Percentiles rank a stretch among this genome's conserved stretches.
Conservation (phyloP, 2,888 invertebrate genomes). For the Stenurella melanura region DNA sequence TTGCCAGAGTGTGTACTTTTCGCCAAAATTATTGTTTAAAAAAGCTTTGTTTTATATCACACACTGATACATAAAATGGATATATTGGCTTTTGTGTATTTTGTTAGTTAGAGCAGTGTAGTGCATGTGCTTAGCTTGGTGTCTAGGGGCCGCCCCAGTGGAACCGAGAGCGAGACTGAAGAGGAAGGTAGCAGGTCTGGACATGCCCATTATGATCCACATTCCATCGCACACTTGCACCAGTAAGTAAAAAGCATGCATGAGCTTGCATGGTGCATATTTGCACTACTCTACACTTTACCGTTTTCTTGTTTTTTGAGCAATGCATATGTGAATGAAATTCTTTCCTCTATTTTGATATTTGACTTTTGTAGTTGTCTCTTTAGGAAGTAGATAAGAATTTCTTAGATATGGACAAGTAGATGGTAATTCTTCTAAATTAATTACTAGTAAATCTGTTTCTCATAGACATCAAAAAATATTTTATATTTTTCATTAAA, state of each 20-base stretch:
- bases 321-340: neutral
- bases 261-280: slow-evolving; percentile 39
- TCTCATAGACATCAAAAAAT: neutral
- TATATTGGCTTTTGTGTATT: slow-evolving; percentile 49
- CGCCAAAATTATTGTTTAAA: neutral
- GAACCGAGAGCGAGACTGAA: slow-evolving; percentile 87
- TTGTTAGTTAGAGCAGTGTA: slow-evolving; percentile 67
- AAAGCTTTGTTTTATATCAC: neutral
- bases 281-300: slow-evolving; percentile 38
- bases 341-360: neutral
- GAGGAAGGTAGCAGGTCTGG: slow-evolving; percentile 77
- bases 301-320: neutral
- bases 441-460: neutral
- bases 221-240: slow-evolving; percentile 74
- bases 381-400: neutral
- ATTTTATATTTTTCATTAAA: no score
- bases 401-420: neutral
- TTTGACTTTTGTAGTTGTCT: neutral
- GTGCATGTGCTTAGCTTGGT: slow-evolving; percentile 74
- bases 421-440: neutral
- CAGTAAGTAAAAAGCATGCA: slow-evolving; percentile 71
- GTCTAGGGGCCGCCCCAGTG: slow-evolving; percentile 77
- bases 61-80: neutral
- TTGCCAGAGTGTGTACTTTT: no score
- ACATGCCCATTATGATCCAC: slow-evolving; percentile 70